These are phyloP conservation scores for Tineola bisselliella DNA, from an alignment of 2,888 invertebrate genomes.

Conservation along the genomic window DNA sequence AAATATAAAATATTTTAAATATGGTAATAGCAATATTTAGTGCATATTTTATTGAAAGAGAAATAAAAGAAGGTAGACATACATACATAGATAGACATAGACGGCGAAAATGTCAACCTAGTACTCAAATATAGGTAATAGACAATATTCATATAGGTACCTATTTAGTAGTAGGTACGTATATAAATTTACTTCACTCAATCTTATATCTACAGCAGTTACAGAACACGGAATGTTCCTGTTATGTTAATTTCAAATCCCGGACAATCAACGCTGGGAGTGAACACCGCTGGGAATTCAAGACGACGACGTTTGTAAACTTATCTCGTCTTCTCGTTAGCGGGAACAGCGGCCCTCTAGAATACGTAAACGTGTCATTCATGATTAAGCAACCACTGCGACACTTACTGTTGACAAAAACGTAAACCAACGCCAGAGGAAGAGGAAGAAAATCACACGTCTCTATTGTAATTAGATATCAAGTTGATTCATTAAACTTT, in stretches of 20 bases:
- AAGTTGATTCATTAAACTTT: background rate
- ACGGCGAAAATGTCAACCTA: background rate
- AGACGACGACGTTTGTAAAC: conserved; percentile 60
- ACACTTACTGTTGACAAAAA: conserved; percentile 54
- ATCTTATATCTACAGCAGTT: conserved; percentile 19
- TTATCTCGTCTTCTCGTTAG: conserved; percentile 63
- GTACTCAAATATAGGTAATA: background rate
- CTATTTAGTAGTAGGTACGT: background rate
- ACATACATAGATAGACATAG: background rate
- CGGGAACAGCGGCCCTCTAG: conserved; percentile 47
- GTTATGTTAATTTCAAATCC: conserved; percentile 60
- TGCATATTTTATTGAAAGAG: no score
- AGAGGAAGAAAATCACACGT: background rate
- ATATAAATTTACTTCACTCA: conserved; percentile 16
- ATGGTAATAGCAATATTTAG: no score
- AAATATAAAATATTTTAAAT: no score
- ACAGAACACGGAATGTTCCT: conserved; percentile 32
- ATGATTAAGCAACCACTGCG: conserved; percentile 52
- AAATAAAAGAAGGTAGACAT: background rate
- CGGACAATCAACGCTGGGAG: conserved; percentile 55
- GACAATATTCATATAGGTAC: no score
- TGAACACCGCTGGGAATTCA: conserved; percentile 52
- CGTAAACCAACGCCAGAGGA: conserved; percentile 17
- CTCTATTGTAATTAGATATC: conserved; percentile 6
- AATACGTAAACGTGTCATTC: conserved; percentile 62